Conservation (phyloP, 2,113 vertebrate species). For the Panthera leo region DNA sequence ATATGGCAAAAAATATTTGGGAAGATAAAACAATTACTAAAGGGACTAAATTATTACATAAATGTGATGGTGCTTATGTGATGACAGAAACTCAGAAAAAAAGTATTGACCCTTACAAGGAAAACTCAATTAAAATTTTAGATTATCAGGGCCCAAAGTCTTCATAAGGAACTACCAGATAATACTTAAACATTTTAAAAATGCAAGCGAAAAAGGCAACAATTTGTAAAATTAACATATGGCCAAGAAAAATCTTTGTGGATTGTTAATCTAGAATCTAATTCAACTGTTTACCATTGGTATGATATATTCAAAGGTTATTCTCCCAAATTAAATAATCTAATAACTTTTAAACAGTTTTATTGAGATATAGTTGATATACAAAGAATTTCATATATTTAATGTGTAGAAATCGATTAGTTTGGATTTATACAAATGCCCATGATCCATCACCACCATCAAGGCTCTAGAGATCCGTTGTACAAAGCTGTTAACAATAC, state of each 20-base stretch:
- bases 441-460: not conserved
- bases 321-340: not conserved
- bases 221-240: not conserved
- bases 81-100: not conserved
- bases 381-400: not conserved
- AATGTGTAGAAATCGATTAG: not conserved
- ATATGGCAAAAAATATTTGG: not conserved
- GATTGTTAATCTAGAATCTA: not conserved
- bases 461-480: not conserved
- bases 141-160: not conserved
- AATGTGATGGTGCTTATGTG: not conserved
- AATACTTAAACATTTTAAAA: not conserved
- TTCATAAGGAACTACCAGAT: not conserved
- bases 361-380: not conserved
- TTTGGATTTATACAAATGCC: not conserved
- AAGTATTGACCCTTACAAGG: not conserved
- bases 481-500: not conserved
- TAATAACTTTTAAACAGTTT: not conserved
- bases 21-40: not conserved
- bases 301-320: not conserved
- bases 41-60: not conserved
- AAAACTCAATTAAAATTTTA: not conserved
- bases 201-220: not conserved
- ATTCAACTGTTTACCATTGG: not conserved
- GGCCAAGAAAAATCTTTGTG: not conserved